phyloP scores from a whole-genome alignment of 2,797 vertebrate species.

The Columba guinea region DNA sequence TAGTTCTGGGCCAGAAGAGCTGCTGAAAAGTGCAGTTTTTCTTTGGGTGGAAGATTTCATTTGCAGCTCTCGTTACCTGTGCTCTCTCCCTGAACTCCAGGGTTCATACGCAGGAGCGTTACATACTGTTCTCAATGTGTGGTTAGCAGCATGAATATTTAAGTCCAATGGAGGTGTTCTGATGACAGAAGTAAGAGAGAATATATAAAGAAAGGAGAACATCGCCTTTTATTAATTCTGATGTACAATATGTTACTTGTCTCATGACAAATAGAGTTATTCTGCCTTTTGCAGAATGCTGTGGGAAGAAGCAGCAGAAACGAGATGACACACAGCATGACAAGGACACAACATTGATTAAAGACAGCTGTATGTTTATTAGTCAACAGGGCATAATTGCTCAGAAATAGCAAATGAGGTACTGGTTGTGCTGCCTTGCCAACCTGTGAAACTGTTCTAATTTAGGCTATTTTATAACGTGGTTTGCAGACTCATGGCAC shows the following conservation, averaged over 20 bases:
- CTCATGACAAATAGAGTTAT: slow-evolving; percentile 46
- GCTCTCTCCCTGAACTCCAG: neutral
- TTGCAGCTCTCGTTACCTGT: neutral
- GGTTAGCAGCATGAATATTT: slow-evolving; percentile 31
- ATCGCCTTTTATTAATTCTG: slow-evolving; percentile 36
- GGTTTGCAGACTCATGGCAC: neutral
- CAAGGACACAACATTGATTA: slow-evolving; percentile 51
- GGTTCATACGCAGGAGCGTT: neutral
- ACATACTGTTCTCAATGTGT: neutral
- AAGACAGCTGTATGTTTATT: slow-evolving; percentile 69
- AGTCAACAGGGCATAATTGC: slow-evolving; percentile 61
- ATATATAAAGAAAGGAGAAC: slow-evolving; percentile 38
- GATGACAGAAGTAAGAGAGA: slow-evolving; percentile 22
- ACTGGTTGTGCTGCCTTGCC: neutral
- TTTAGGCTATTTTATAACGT: neutral
- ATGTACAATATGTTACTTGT: slow-evolving; percentile 45
- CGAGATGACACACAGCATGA: slow-evolving; percentile 45
- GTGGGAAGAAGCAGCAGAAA: slow-evolving; percentile 46
- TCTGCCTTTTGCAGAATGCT: slow-evolving; percentile 30
- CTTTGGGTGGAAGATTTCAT: neutral
- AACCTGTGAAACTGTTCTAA: slow-evolving; percentile 16
- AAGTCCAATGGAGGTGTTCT: slow-evolving; percentile 33
- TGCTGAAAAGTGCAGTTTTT: neutral
- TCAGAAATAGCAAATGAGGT: slow-evolving; percentile 53
- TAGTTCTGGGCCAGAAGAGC: neutral